Percentiles rank a stretch among this genome's conserved stretches.
Conservation (phyloP, 53 echinoderm and acorn worm genomes). For the Paelopatides confundens region DNA sequence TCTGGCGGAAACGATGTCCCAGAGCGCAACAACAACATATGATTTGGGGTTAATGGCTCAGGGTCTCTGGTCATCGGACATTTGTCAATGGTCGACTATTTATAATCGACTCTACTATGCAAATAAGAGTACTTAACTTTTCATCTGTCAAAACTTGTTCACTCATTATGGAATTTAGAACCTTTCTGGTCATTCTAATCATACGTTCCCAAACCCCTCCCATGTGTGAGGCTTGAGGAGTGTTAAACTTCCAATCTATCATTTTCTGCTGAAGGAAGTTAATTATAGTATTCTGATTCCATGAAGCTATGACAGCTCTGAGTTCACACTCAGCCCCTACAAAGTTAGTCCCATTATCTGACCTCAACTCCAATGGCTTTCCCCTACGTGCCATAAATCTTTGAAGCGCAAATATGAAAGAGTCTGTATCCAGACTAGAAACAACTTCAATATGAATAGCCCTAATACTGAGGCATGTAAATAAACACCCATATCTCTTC, state of each 20-base stretch:
- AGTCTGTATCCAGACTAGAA: conserved; percentile 66
- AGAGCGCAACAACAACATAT: conserved; percentile 60
- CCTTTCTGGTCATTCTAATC: conserved; percentile 59
- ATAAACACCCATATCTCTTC: conserved; percentile 74
- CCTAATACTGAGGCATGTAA: conserved; percentile 69
- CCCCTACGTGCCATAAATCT: conserved; percentile 70
- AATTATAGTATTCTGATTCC: conserved; percentile 18
- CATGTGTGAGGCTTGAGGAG: conserved; percentile 58
- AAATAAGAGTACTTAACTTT: conserved; percentile 57
- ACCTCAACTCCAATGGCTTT: conserved; percentile 57
- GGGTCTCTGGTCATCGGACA: conserved; percentile 68
- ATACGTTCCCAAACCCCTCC: conserved; percentile 68
- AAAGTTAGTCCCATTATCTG: conserved; percentile 29
- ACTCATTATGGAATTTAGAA: conserved; percentile 57
- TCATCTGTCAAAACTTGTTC: conserved; percentile 67
- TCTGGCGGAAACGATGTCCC: conserved; percentile 58
- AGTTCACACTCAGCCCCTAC: conserved; percentile 21
- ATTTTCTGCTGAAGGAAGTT: not conserved
- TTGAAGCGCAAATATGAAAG: conserved; percentile 69
- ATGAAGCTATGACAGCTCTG: not conserved
- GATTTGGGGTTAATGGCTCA: conserved; percentile 73
- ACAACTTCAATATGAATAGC: conserved; percentile 76
- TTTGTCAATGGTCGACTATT: conserved; percentile 69
- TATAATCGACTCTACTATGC: conserved; percentile 69
- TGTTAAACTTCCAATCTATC: conserved; percentile 56